A percentile compares a stretch with the other conserved stretches of the same genome.
phyloP scores from a whole-genome alignment of 2,888 invertebrate species.

The Acleris literana region DNA sequence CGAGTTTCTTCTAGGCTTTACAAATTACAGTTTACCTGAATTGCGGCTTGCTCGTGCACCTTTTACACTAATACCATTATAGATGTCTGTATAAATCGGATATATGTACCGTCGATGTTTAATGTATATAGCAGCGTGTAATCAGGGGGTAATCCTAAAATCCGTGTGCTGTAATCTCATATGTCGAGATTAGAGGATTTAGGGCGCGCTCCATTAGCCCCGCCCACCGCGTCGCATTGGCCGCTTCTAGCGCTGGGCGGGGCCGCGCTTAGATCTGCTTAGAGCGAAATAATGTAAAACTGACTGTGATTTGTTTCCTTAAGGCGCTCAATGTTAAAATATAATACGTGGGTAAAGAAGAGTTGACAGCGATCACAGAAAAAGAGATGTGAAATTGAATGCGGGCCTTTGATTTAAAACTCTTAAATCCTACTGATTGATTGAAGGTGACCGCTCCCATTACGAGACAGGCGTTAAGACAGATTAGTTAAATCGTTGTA shows the following conservation, averaged over 20 bases:
- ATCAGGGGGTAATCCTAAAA: conserved; percentile 33
- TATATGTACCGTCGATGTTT: background rate
- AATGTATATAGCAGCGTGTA: conserved; percentile 19
- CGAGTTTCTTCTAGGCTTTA: conserved; percentile 26
- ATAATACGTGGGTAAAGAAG: background rate
- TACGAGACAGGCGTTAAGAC: no score
- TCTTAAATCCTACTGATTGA: no score
- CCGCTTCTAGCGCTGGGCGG: conserved; percentile 70
- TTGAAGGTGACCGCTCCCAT: no score
- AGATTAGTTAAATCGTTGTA: no score
- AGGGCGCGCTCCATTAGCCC: conserved; percentile 68
- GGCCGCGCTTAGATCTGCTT: conserved; percentile 76
- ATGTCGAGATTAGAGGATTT: conserved; percentile 40
- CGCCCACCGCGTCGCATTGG: conserved; percentile 77
- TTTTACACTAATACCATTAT: background rate
- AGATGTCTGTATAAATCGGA: background rate
- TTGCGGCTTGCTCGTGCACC: conserved; percentile 6
- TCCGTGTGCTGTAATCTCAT: conserved; percentile 32
- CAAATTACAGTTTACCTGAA: conserved; percentile 18
- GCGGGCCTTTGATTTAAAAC: no score
- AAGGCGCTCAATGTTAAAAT: background rate
- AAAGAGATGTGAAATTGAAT: background rate
- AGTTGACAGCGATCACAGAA: background rate
- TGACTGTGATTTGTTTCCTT: conserved; percentile 14
- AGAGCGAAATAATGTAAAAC: conserved; percentile 58